Percentiles rank a stretch among this genome's conserved stretches.
Conservation (phyloP, 1,140 invertebrate species). For the Pogonognathellus flavescens region DNA sequence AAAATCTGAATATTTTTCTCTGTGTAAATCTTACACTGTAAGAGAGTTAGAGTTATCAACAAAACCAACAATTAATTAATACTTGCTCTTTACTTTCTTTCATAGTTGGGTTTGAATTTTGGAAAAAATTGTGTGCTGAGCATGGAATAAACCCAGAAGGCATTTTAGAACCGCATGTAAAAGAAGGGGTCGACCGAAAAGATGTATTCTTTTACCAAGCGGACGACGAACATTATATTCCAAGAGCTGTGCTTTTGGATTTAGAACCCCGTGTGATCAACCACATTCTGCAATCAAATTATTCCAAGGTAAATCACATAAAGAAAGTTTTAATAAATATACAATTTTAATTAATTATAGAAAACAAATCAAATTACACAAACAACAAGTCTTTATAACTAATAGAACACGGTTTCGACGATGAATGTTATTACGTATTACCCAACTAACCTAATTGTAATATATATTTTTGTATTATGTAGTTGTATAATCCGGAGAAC, state of each 20-base stretch:
- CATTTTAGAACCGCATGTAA: conserved; percentile 92
- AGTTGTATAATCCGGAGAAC: conserved; percentile 98
- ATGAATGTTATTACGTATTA: too few relatives aligned
- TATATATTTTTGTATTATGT: too few relatives aligned
- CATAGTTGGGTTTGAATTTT: conserved; percentile 99
- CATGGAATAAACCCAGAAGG: conserved; percentile 98
- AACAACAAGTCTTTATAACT: too few relatives aligned
- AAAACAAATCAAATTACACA: too few relatives aligned
- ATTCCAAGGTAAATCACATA: conserved; percentile 85
- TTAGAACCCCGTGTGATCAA: conserved; percentile 98
- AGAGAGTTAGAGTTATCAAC: too few relatives aligned
- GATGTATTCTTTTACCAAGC: conserved; percentile 99
- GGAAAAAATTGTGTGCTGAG: conserved; percentile 98
- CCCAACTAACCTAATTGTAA: too few relatives aligned
- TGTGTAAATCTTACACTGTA: too few relatives aligned
- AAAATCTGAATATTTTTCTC: too few relatives aligned
- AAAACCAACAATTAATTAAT: too few relatives aligned
- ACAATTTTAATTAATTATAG: too few relatives aligned
- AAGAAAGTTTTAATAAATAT: too few relatives aligned
- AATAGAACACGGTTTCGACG: too few relatives aligned
- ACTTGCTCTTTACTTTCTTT: conserved; percentile 61
- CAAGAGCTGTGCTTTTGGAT: conserved; percentile 94
- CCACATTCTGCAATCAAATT: conserved; percentile 93
- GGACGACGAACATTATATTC: conserved; percentile 99
- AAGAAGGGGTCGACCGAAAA: conserved; percentile 92